phyloP scores from a whole-genome alignment of 2,797 vertebrate genomes.

The Protonibea diacanthus region DNA sequence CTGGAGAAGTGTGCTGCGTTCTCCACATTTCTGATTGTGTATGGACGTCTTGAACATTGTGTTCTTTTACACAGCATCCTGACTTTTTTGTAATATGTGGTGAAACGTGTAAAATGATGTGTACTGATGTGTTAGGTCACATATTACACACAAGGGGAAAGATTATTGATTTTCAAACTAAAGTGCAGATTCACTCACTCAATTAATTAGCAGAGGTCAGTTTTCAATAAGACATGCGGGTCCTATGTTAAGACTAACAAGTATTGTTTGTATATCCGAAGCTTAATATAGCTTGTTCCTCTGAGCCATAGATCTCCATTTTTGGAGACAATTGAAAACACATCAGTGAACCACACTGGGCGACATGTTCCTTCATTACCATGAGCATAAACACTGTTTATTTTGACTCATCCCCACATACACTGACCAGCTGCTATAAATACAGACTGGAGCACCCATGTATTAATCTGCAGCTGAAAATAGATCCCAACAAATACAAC shows the following conservation, averaged over 20 bases:
- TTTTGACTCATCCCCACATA: neutral
- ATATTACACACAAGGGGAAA: neutral
- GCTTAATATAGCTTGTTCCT: neutral
- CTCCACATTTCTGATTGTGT: no score
- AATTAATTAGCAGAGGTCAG: neutral
- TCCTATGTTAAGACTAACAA: neutral
- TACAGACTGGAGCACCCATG: neutral
- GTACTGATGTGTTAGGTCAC: no score
- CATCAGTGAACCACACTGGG: neutral
- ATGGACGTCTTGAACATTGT: no score
- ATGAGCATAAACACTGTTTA: slow-evolving; percentile 3
- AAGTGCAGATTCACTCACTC: neutral
- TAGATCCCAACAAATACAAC: neutral
- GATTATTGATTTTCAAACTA: neutral
- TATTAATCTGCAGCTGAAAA: slow-evolving; percentile 5
- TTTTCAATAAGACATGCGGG: neutral
- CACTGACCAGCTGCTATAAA: neutral
- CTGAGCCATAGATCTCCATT: no score
- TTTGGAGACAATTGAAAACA: neutral
- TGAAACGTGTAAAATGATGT: no score
- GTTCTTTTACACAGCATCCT: no score
- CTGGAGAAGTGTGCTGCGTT: no score
- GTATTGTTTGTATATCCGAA: neutral
- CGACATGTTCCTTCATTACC: slow-evolving; percentile 12
- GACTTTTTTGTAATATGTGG: no score